A percentile compares a stretch with the other conserved stretches of the same genome.
phyloP scores from a whole-genome alignment of 2,888 invertebrate genomes.

The Phlogophora meticulosa region DNA sequence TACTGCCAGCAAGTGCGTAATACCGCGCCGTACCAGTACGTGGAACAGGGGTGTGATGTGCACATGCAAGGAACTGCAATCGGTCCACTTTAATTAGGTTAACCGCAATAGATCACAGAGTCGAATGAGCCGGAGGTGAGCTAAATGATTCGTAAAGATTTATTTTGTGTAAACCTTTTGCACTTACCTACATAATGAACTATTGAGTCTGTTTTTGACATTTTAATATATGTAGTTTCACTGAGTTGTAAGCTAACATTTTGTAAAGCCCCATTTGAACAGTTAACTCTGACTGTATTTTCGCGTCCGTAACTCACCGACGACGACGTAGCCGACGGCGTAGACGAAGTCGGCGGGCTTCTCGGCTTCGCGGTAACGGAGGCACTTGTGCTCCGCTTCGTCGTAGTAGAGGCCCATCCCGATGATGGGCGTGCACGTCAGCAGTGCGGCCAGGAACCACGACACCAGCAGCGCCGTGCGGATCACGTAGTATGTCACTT shows the following conservation, averaged over 20 bases:
- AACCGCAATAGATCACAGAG: too few relatives aligned
- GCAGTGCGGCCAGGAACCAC: constrained; percentile 93
- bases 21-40: background rate
- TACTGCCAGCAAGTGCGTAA: constrained; percentile 28
- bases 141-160: background rate
- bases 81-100: background rate
- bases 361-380: constrained; percentile 94
- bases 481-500: constrained; percentile 95
- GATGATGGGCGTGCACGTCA: constrained; percentile 94
- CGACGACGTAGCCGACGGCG: constrained; percentile 94
- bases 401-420: constrained; percentile 95
- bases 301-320: constrained; percentile 93
- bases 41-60: background rate
- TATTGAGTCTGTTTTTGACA: background rate
- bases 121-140: too few relatives aligned
- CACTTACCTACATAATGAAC: background rate
- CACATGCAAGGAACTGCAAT: constrained; percentile 19
- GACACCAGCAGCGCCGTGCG: constrained; percentile 93
- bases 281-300: too few relatives aligned
- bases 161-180: background rate
- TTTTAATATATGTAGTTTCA: too few relatives aligned
- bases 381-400: constrained; percentile 87
- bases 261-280: too few relatives aligned
- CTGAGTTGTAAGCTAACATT: too few relatives aligned
- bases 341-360: constrained; percentile 93